Evolutionary conservation across 2,888 invertebrate genomes (phyloP).

Genomic region (Dyspetes luteomarginatus): DNA sequence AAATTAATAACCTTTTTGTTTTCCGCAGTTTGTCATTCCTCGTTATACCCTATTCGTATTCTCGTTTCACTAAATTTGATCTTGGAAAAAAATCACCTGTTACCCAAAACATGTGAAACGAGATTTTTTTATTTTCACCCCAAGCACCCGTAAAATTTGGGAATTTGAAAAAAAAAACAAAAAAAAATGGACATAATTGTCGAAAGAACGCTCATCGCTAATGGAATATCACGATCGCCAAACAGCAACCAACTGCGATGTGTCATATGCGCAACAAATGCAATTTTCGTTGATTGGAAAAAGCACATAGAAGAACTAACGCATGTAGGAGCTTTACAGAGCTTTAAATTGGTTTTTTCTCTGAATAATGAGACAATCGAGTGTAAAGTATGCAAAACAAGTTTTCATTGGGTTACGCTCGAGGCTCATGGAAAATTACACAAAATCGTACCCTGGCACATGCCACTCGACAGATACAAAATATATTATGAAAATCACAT

Average conservation of each 20-base stretch:
- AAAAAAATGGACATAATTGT: background rate
- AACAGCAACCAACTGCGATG: background rate
- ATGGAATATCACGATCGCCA: slow-evolving; percentile 6
- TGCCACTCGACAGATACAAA: background rate
- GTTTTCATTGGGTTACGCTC: background rate
- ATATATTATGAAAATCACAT: slow-evolving; percentile 33
- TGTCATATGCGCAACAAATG: background rate
- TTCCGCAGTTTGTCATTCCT: no score
- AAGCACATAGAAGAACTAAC: background rate
- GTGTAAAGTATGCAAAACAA: background rate
- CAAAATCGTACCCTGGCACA: slow-evolving; percentile 22
- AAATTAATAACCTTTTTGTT: no score
- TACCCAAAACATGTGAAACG: background rate
- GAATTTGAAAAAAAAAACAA: background rate
- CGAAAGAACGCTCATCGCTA: background rate
- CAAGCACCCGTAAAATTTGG: background rate
- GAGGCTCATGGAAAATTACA: background rate
- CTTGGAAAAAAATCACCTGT: background rate
- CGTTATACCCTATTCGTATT: background rate
- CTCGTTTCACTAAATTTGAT: background rate
- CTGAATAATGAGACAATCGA: background rate
- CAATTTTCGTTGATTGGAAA: background rate
- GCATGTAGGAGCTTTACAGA: background rate
- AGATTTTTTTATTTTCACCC: background rate
- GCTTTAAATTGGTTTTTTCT: background rate